Base-by-base conservation (phyloP, 2,797 vertebrate genomes). In the Mus spretus region DNA sequence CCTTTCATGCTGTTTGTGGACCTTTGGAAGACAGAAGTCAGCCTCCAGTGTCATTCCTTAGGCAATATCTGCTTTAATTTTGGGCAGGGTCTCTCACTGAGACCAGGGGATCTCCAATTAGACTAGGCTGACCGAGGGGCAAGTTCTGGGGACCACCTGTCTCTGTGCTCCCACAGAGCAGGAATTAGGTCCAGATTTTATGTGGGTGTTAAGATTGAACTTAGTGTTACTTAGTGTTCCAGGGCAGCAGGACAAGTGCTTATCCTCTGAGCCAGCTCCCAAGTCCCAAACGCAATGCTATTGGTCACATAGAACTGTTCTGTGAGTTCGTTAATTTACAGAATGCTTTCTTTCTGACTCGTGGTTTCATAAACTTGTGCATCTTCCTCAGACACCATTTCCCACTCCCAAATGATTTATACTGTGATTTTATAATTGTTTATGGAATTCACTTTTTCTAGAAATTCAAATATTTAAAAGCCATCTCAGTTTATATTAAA, bases 401-500 rank as follows among this genome's bases (percentile, higher is more conserved):
- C 12, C 24, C 12, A 20, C n/a, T 22, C 14, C 22, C 7, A 63
- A 34, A 28, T 44, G 59, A 20, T 44, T 95, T 84, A 31, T 70
- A 77, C 7, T 75, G 22, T 79, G 15, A 20, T 65, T 93, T 95
- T 89, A 26, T 7, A 50, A 93, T 87, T 14, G 1, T 59, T 92
- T 28, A 28, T 82, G 87, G 26, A 78, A 78, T 19, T 95, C 65
- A 9, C 19, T 86, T 65, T 94, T 90, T 57, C 59, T 75, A 20
- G 72, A 93, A 44, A 79, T 70, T 92, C 2, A 89, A 24, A 10
- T 65, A 83, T 61, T 89, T 81, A 72, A 89, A 86, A 77, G 34
- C 47, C 89, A 94, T 31, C 26, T 63, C 63, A 26, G 5, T 74
- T 94, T 85, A 75, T 55, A 50, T 89, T 94, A 94, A 89, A 50